Evolutionary conservation across 2,888 invertebrate species (phyloP), one percentile per base, ranked within the genome.

Genomic region (Hemistola chrysoprasaria): DNA sequence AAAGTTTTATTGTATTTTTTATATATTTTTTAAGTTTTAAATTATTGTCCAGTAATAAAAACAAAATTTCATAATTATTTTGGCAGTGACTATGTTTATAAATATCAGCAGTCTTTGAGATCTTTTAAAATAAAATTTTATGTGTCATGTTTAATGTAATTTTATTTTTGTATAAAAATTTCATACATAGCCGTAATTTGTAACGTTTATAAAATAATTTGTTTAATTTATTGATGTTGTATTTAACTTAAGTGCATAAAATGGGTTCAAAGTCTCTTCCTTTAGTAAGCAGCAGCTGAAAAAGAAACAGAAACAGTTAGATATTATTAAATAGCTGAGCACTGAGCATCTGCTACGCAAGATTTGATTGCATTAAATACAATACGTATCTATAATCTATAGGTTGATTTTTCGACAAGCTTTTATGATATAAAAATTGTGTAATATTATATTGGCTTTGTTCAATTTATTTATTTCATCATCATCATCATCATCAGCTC

Each of bases 251-350:
- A 57, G 56, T 59, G n/a, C n/a, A 20, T 73, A 68, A 50, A 59
- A 52, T 65, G 57, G 65, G 54, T 68, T 76, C 77, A 79, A 64
- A 74, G 77, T 55, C 64, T 41, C 66, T 67, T 71, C 71, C 72
- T 69, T 84, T 83, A 88, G 78, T 59, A 87, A 71, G 85, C 87
- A 71, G 87, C 85, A 73, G 87, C 88, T 88, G 88, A 63, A 88
- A 87, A 70, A 65, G 49, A 47, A 43, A 44, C 16, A 28, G 1
- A 25, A n/a, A 24, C 6, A 16, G 9, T 22, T 8, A 8, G 22
- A 8, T 4, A 8, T 24, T 8, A 8, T 24, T n/a, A n/a, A n/a
- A n/a, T n/a, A n/a, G n/a, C n/a, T n/a, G n/a, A n/a, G n/a, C n/a
- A n/a, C n/a, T n/a, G n/a, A n/a, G n/a, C n/a, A n/a, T n/a, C n/a